phyloP scores from a whole-genome alignment of 2,797 vertebrate genomes.

The Fistularia commersonii region DNA sequence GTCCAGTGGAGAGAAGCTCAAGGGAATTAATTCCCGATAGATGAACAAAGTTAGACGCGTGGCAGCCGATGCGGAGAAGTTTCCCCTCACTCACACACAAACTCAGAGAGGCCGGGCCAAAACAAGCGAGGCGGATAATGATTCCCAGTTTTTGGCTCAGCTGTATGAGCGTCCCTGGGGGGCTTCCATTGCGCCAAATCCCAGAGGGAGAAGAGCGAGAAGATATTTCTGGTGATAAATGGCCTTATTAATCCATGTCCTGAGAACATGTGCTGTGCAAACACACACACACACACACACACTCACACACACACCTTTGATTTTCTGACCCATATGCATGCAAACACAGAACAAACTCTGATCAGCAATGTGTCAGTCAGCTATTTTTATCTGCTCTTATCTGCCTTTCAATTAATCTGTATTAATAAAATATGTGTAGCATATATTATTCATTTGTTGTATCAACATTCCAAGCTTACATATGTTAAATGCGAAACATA shows the following conservation, averaged over 20 bases:
- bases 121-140: slow-evolving; percentile 18
- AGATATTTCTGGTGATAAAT: slow-evolving; percentile 7
- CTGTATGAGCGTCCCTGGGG: slow-evolving; percentile 18
- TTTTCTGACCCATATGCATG: no score
- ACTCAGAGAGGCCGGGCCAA: slow-evolving; percentile 5
- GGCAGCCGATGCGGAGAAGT: background rate
- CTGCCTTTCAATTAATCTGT: no score
- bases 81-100: background rate
- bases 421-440: no score
- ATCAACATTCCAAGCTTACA: no score
- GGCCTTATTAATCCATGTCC: background rate
- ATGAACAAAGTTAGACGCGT: slow-evolving; percentile 27
- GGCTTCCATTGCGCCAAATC: slow-evolving; percentile 1
- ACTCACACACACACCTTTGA: background rate
- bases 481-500: no score
- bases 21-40: slow-evolving; percentile 32
- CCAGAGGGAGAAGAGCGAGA: slow-evolving; percentile 5
- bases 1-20: slow-evolving; percentile 28
- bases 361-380: no score
- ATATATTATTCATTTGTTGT: no score
- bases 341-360: no score
- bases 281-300: background rate
- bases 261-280: background rate
- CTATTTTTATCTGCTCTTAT: no score
- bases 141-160: slow-evolving; percentile 29